Conservation (phyloP, 2,113 vertebrate species). For the Actenoides hombroni region DNA sequence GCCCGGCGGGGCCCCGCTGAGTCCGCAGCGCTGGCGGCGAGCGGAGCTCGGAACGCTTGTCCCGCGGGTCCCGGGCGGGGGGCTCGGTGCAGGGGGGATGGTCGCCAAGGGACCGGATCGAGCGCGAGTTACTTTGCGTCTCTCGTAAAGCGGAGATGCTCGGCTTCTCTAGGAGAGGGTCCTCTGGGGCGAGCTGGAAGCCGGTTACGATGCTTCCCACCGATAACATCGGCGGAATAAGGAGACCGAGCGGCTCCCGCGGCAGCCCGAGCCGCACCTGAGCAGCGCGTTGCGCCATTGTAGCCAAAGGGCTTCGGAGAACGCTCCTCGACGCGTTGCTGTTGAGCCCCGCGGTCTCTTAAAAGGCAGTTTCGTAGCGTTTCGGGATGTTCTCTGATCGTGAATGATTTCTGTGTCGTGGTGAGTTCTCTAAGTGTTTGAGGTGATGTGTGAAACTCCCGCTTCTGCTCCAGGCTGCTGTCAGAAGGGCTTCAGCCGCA, state of each 20-base stretch:
- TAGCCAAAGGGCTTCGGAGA: not conserved
- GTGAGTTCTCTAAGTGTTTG: accelerated
- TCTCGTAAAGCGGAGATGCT: not conserved
- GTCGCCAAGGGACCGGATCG: accelerated
- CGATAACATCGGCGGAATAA: accelerated
- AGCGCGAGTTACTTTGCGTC: not conserved
- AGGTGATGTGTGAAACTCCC: accelerated
- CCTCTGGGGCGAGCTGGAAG: not conserved
- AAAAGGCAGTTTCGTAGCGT: too few species aligned
- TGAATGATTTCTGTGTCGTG: accelerated
- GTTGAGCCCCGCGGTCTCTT: not conserved
- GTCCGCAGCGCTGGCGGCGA: not conserved
- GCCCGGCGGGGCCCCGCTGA: not conserved
- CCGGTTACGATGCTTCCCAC: accelerated
- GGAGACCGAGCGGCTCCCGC: not conserved
- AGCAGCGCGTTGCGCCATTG: not conserved
- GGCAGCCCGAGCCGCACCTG: not conserved
- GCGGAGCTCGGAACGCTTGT: not conserved
- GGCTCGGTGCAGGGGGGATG: not conserved
- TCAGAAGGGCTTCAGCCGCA: not conserved
- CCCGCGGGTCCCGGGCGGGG: not conserved
- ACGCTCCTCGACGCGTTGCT: accelerated
- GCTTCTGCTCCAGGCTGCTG: accelerated
- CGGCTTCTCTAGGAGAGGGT: not conserved
- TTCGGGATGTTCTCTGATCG: not conserved